Evolutionary conservation across 2,113 vertebrate genomes (phyloP).

Genomic region (Orientallactaga bullata): DNA sequence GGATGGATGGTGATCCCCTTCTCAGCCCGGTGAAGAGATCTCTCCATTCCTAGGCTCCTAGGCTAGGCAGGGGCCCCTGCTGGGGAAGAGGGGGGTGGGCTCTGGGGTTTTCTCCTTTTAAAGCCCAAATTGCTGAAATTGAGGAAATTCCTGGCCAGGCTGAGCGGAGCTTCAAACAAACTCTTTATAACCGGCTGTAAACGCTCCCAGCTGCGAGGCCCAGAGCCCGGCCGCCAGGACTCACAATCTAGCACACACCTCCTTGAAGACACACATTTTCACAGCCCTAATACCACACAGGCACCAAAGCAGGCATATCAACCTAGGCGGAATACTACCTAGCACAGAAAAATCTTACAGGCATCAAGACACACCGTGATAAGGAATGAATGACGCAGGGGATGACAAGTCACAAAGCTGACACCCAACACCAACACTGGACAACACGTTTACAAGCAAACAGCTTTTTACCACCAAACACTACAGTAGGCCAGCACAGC

Average conservation of each 20-base stretch:
- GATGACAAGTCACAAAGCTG: not conserved
- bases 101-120: conserved; percentile 82
- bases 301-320: not conserved
- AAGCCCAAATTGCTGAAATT: conserved; percentile 89
- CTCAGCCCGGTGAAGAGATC: not conserved
- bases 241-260: conserved; percentile 68
- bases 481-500: conserved; percentile 6
- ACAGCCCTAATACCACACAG: not conserved
- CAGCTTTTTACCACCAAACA: conserved; percentile 46
- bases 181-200: conserved; percentile 88
- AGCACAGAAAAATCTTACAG: not conserved
- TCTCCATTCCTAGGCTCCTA: not conserved
- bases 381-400: not conserved
- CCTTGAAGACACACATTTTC: conserved; percentile 51
- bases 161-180: conserved; percentile 87
- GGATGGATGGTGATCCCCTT: not conserved
- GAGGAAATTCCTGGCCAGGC: conserved; percentile 88
- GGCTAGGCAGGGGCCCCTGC: conserved; percentile 69
- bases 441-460: not conserved
- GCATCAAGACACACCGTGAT: not conserved
- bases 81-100: conserved; percentile 57
- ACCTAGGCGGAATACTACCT: not conserved
- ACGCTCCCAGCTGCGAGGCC: conserved; percentile 86
- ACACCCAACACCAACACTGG: not conserved
- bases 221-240: conserved; percentile 63